phyloP scores from a whole-genome alignment of 2,888 invertebrate species.

The Oscheius myriophilus region DNA sequence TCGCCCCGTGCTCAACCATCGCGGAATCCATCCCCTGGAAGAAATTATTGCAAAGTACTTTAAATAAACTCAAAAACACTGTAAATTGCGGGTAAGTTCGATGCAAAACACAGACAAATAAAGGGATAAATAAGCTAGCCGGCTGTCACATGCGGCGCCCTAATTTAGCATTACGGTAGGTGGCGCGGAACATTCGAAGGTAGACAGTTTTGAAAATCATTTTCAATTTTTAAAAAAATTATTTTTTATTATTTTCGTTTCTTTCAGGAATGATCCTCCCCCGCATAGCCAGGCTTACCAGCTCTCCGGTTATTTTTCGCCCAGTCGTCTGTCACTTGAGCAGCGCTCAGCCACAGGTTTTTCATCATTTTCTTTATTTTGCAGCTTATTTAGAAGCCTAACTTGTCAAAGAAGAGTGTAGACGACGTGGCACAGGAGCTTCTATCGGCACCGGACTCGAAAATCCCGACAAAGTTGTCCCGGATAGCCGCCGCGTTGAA shows the following conservation, averaged over 20 bases:
- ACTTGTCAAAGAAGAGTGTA: conserved; percentile 3
- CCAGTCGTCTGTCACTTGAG: background rate
- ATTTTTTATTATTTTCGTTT: background rate
- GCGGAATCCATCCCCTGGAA: conserved; percentile 15
- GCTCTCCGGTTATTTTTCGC: conserved; percentile 6
- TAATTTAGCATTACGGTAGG: background rate
- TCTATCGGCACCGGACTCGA: conserved; percentile 29
- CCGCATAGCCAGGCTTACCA: background rate
- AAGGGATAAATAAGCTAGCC: background rate
- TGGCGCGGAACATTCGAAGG: background rate
- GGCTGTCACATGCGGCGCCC: conserved; percentile 2
- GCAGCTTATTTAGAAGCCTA: background rate
- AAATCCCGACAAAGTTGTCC: conserved; percentile 39
- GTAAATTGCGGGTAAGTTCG: background rate
- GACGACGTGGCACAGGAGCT: conserved; percentile 25
- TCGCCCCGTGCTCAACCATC: conserved; percentile 74
- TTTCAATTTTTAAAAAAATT: background rate
- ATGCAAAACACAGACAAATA: background rate
- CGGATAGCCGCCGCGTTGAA: conserved; percentile 44
- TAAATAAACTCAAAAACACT: background rate
- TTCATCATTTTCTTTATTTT: conserved; percentile 8
- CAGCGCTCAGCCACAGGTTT: conserved; percentile 9
- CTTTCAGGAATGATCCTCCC: background rate
- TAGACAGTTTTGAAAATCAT: background rate
- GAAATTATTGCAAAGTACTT: background rate